Evolutionary conservation across 2,113 vertebrate genomes (phyloP), one percentile per base, ranked within the genome.

Genomic region (Tichodroma muraria): DNA sequence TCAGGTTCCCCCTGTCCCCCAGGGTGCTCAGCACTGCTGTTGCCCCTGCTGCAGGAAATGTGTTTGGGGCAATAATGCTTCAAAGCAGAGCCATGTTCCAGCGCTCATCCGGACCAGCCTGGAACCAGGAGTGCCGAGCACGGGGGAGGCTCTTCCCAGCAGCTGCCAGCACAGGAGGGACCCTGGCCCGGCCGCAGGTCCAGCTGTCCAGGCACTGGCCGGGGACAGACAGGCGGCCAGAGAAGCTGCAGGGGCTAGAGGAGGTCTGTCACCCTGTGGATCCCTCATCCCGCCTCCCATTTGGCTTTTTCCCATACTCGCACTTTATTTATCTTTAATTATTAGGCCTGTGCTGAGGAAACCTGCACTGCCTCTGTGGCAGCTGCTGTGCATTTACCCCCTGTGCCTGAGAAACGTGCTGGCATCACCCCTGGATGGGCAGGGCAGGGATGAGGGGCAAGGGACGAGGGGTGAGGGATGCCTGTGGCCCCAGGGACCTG

Each of bases 301-400:
- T 57, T n/a, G 52, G 30, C 31, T 77, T 88, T 83, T 95, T 92
- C 91, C 93, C 91, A 88, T 64, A 61, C 68, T 88, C 89, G 65
- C 1, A 0, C 22, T 88, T 72, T 94, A 90, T 94, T 95, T 96
- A 53, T 91, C 75, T 94, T 76, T 27, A 76, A 83, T 95, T 72
- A 76, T 76, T 57, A 54, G 89, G 85, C 69, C 84, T 37, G 61
- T 1, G 11, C 87, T 25, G 69, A 94, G 84, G 87, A 90, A 94
- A 78, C 71, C 45, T 11, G 31, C 10, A 20, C 88, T 72, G 87
- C 72, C 68, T 80, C 59, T 1, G 3, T 2, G 2, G 77, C 92
- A 78, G 79, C 90, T 85, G 91, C 94, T 82, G 79, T 59, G 1
- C 44, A 14, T 89, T 95, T 63, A 47, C 79, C 75, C 88, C 81